These are phyloP conservation scores for Coccyzus lansbergi DNA, from an alignment of 2,797 vertebrate genomes.

Conservation along the genomic window DNA sequence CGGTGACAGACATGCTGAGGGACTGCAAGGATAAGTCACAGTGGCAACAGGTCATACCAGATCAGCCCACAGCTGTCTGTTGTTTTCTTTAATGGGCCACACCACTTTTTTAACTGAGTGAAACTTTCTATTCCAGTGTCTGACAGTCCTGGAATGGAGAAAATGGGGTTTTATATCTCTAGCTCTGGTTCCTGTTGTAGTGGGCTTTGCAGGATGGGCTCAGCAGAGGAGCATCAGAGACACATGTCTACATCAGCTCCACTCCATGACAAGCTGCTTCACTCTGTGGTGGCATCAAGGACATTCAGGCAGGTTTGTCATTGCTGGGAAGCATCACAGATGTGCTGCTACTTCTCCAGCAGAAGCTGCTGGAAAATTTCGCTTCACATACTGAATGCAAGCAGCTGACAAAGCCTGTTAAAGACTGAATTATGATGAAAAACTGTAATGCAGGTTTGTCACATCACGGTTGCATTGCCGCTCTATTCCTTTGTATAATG, in stretches of 20 bases:
- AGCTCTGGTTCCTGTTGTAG: neutral
- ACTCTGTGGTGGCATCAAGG: neutral
- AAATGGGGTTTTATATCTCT: neutral
- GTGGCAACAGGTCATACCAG: neutral
- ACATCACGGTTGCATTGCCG: constrained; percentile 59
- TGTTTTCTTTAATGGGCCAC: neutral
- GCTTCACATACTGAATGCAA: neutral
- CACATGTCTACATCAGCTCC: neutral
- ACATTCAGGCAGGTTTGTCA: neutral
- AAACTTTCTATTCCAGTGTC: neutral
- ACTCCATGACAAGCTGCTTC: fast-evolving
- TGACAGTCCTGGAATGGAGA: neutral
- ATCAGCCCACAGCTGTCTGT: neutral
- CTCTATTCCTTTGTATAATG: constrained; percentile 47
- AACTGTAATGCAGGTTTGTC: constrained; percentile 68
- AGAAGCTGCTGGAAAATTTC: neutral
- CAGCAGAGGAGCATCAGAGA: neutral
- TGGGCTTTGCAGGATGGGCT: neutral
- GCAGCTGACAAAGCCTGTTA: constrained; percentile 51
- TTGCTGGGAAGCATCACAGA: neutral
- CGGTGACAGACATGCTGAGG: neutral
- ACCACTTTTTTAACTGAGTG: neutral
- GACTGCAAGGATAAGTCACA: neutral
- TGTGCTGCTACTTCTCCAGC: neutral
- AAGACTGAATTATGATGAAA: constrained; percentile 67